A percentile compares a stretch with the other conserved stretches of the same genome.
phyloP scores from a whole-genome alignment of 2,888 invertebrate genomes.

The Athalia rosae region DNA sequence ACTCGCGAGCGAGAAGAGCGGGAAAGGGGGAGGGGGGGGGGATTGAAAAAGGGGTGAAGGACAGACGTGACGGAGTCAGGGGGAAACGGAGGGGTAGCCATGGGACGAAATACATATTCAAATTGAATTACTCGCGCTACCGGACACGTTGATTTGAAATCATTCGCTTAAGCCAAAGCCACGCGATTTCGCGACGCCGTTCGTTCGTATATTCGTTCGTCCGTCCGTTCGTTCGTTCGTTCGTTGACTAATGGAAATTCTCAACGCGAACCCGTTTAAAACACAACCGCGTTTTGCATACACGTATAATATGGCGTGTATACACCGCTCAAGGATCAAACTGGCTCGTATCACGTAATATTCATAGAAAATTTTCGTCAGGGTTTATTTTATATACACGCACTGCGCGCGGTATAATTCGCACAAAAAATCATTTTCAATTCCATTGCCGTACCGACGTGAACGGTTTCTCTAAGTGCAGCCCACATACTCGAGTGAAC shows the following conservation, averaged over 20 bases:
- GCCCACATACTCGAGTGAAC: too few relatives aligned
- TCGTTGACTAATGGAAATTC: constrained; percentile 71
- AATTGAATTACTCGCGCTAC: constrained; percentile 73
- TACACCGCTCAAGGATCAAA: not conserved
- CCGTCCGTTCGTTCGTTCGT: constrained; percentile 47
- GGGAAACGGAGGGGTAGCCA: constrained; percentile 39
- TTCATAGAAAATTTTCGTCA: not conserved
- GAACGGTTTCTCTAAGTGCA: too few relatives aligned
- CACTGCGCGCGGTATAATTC: too few relatives aligned
- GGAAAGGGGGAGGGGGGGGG: fast-evolving
- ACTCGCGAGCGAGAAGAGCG: too few relatives aligned
- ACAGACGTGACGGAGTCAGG: not conserved
- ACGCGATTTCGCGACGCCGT: constrained; percentile 37
- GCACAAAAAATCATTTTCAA: too few relatives aligned
- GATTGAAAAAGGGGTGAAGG: not conserved
- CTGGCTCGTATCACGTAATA: not conserved
- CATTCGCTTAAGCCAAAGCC: constrained; percentile 64
- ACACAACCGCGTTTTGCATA: constrained; percentile 70
- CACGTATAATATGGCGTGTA: constrained; percentile 57
- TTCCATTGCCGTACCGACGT: too few relatives aligned
- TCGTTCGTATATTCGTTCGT: constrained; percentile 18
- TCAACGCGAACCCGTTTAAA: constrained; percentile 68
- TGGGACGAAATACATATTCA: constrained; percentile 70
- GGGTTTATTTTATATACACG: too few relatives aligned
- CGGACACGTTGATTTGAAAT: constrained; percentile 72